Evolutionary conservation across 1,140 invertebrate genomes (phyloP).

Genomic region (Pogonomyrmex barbatus): DNA sequence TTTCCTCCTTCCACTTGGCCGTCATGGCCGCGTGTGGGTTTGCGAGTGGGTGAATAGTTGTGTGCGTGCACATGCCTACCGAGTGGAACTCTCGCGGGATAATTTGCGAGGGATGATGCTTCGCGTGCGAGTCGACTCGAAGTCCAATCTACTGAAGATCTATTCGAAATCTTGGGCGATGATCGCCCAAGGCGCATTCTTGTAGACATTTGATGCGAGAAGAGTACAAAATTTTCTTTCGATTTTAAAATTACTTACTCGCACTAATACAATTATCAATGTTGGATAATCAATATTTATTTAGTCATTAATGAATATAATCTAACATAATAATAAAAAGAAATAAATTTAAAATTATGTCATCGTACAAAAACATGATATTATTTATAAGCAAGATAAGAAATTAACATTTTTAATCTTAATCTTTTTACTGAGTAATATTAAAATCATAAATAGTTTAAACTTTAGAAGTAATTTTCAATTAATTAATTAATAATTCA

Average conservation of each 20-base stretch:
- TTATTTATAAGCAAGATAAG: background rate
- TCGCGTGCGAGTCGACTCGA: constrained; percentile 69
- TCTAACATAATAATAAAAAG: background rate
- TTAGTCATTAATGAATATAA: background rate
- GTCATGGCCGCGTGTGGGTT: background rate
- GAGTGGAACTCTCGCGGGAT: constrained; percentile 62
- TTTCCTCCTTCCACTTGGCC: constrained; percentile 11
- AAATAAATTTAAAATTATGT: background rate
- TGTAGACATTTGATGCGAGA: constrained; percentile 28
- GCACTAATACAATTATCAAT: background rate
- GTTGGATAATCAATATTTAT: background rate
- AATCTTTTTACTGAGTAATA: background rate
- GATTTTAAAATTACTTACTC: constrained; percentile 20
- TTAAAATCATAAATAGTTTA: background rate
- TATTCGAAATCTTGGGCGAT: constrained; percentile 63
- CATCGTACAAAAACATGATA: background rate
- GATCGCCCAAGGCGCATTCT: constrained; percentile 67
- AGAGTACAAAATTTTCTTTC: too few relatives aligned
- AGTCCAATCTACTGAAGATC: constrained; percentile 64
- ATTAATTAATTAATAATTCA: background rate
- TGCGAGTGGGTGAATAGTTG: constrained; percentile 19
- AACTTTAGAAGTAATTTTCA: background rate
- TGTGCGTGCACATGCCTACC: constrained; percentile 41
- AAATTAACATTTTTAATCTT: background rate
- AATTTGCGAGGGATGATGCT: constrained; percentile 63